These are phyloP conservation scores for Periphyllus acericola DNA, from an alignment of 2,888 invertebrate genomes.

Conservation along the genomic window DNA sequence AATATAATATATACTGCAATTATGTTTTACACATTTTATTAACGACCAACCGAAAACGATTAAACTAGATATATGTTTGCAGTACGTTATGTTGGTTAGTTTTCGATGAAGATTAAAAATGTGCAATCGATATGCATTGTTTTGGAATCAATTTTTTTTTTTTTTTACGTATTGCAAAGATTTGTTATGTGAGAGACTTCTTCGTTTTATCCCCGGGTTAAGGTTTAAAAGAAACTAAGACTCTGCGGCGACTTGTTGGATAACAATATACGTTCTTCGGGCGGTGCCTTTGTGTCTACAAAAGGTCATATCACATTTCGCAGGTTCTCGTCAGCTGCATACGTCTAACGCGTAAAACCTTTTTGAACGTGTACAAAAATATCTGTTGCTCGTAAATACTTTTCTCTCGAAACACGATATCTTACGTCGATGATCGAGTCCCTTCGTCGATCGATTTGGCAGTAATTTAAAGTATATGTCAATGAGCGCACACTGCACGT, in stretches of 20 bases:
- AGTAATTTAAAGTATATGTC: conserved; percentile 15
- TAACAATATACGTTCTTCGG: conserved; percentile 22
- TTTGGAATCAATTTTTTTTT: background rate
- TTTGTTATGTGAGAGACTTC: background rate
- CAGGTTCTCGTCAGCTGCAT: background rate
- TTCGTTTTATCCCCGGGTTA: background rate
- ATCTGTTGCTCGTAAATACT: background rate
- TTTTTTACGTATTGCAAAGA: background rate
- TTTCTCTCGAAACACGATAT: conserved; percentile 36
- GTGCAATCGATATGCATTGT: background rate
- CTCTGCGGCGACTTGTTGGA: background rate
- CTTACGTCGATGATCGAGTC: background rate
- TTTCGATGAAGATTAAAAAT: background rate
- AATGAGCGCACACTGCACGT: conserved; percentile 11
- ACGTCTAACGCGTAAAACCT: background rate
- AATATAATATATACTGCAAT: background rate
- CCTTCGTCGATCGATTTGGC: background rate
- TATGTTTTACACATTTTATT: no score
- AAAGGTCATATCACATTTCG: conserved; percentile 53
- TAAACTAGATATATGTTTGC: background rate
- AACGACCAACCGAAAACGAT: background rate
- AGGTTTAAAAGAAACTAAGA: conserved; percentile 20
- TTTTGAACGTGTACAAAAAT: background rate
- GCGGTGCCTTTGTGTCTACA: conserved; percentile 22
- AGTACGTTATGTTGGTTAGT: background rate